Base-by-base conservation (phyloP, 2,113 vertebrate genomes). In the Nannospalax galili region DNA sequence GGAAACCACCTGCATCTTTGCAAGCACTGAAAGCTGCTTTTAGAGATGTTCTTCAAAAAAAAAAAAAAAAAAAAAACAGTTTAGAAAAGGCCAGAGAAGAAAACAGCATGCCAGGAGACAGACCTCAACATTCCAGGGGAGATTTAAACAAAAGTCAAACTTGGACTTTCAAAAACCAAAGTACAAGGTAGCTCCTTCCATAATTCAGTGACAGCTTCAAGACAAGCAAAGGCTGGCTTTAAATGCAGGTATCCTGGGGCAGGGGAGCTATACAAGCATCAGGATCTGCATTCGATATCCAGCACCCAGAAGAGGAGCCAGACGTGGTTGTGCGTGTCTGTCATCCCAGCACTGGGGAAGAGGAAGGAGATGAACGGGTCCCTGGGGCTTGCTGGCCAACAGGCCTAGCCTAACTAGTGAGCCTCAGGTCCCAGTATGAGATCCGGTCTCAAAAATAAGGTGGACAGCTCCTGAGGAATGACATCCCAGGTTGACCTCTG, bases 111-210 rank as follows among this genome's bases (percentile, higher is more conserved):
- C 48, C 12, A 42, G 64, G 30, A 69, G 32, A 58, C 22, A 69
- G 32, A 58, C 22, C 45, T 65, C 24, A 5, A 35, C 24, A 30
- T 0, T 10, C 0, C 0, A 0, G 52, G 8, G 7, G 2, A n/a
- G 17, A 32, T 30, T 35, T 67, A 37, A 40, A 5, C 1, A 4
- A 58, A 2, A 28, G 0, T 16, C 58, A 37, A 16, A 9, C 15
- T 28, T 77, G 0, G 56, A 73, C 88, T 81, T 22, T 45, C 45
- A 28, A 56, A 84, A 42, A 28, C 28, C 26, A 1, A 15, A 40
- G 40, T 1, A 7, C 12, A 11, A 77, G 26, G 14, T 3, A 20
- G 56, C 5, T 20, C n/a, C 74, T 62, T 9, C 22, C 0, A 5
- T 10, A 7, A 30, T 1, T 35, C 79, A 60, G 48, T 14, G 10